Conservation (phyloP, 2,113 vertebrate species). For the Chaenocephalus aceratus region DNA sequence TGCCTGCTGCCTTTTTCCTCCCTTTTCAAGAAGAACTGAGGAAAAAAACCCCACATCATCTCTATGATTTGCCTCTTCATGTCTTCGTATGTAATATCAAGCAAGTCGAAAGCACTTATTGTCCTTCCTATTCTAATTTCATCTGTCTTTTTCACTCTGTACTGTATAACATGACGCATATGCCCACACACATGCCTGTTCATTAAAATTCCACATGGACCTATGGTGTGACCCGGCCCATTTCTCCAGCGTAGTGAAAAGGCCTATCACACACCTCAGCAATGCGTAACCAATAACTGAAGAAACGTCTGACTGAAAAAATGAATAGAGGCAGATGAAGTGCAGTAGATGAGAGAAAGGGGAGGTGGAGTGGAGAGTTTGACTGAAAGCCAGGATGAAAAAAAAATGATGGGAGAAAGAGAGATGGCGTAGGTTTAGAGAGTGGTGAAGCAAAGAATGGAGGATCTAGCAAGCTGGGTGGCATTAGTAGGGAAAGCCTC, state of each 20-base stretch:
- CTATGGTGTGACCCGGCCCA: constrained; percentile 57
- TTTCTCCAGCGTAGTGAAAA: constrained; percentile 58
- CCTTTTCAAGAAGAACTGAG: constrained; percentile 28
- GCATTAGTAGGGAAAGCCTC: constrained; percentile 81
- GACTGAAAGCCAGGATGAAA: constrained; percentile 5
- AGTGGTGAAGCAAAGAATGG: constrained; percentile 62
- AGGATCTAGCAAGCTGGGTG: constrained; percentile 70
- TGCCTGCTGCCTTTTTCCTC: constrained; percentile 18
- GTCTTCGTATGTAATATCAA: constrained; percentile 48
- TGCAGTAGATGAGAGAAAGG: constrained; percentile 52
- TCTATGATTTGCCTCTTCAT: constrained; percentile 55
- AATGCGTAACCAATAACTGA: constrained; percentile 77
- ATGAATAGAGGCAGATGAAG: constrained; percentile 61
- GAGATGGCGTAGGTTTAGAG: constrained; percentile 25
- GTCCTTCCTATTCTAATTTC: constrained; percentile 61
- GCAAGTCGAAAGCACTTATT: constrained; percentile 57
- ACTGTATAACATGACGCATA: constrained; percentile 40
- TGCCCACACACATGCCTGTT: constrained; percentile 19
- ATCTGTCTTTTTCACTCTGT: constrained; percentile 36
- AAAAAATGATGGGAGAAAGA: constrained; percentile 9
- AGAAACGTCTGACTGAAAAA: constrained; percentile 55
- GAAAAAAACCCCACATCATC: constrained; percentile 14
- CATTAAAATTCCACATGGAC: constrained; percentile 73
- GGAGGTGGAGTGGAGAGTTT: constrained; percentile 40
- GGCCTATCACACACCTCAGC: constrained; percentile 73